Base-by-base conservation (phyloP, 2,113 vertebrate genomes). In the Syngnathus floridae region DNA sequence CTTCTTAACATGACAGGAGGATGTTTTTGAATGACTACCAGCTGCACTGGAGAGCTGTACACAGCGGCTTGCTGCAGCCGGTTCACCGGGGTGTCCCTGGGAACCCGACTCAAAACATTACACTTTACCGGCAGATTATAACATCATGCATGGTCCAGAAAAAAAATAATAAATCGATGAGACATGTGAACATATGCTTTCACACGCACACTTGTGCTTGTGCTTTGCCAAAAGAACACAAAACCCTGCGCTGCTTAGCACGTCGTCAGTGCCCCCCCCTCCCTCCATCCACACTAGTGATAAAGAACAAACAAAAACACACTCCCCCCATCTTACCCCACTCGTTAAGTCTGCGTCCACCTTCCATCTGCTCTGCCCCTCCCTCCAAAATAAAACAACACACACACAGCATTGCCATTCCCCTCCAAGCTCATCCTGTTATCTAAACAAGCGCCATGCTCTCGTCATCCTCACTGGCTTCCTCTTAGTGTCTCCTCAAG, bases 351-450 rank as follows among this genome's bases (percentile, higher is more conserved):
- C 61, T 69, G 66, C 40, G 75, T 76, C 81, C 69, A 82, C 70
- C 59, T 76, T 73, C 82, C 84, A 84, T 84, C 80, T 83, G 80
- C 75, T 78, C 71, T 16, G 38, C 57, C 49, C 45, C 43, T 75
- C 78, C 72, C 22, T 7, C 10, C 11, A 51, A 41, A 70, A 57
- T 64, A 37, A 49, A 56, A 69, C 57, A 65, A 37, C 21, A 62
- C 14, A 21, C 43, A 55, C 75, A 81, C 57, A 64, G 67, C 7
- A 68, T 73, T 56, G 17, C 79, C 62, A 68, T 72, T 75, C 76
- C 83, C 77, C 82, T 84, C 86, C 72, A 80, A 84, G 85, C 77
- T 84, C 83, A 82, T 85, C 85, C 81, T 72, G 87, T 84, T 88
- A 87, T 85, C 86, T 81, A 87, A 85, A 90, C 86, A 79, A 82